Conservation (phyloP, 2,888 invertebrate species). For the Parapristionchus giblindavisi region DNA sequence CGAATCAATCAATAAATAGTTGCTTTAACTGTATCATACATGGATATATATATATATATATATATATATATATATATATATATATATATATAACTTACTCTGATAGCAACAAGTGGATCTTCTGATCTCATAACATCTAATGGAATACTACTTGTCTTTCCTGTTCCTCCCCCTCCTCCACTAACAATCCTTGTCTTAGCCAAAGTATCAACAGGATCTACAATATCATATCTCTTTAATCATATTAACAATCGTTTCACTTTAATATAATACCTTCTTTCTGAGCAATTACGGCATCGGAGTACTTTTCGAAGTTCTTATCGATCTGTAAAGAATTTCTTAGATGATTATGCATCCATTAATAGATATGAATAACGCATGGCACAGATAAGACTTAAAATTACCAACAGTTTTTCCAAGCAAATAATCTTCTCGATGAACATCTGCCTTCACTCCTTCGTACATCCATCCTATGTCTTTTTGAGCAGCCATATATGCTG, state of each 20-base stretch:
- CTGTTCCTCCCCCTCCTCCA: too few species aligned
- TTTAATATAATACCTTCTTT: slow-evolving; percentile 44
- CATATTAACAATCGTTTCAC: neutral
- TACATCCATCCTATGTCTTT: slow-evolving; percentile 65
- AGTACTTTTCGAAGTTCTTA: slow-evolving; percentile 66
- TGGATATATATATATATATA: too few species aligned
- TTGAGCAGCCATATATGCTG: slow-evolving; percentile 38
- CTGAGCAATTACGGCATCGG: slow-evolving; percentile 60
- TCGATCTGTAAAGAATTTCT: slow-evolving; percentile 56
- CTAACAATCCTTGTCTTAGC: slow-evolving; percentile 7
- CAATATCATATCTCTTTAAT: too few species aligned
- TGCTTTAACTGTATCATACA: too few species aligned
- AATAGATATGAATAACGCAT: slow-evolving; percentile 12
- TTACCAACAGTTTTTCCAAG: slow-evolving; percentile 59
- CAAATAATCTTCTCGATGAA: slow-evolving; percentile 65
- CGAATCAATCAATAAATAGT: neutral
- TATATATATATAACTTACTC: slow-evolving; percentile 43
- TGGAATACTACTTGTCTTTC: slow-evolving; percentile 51
- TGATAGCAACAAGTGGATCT: slow-evolving; percentile 64
- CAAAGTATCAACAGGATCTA: slow-evolving; percentile 18
- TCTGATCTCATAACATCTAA: slow-evolving; percentile 57
- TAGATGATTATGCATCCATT: too few species aligned
- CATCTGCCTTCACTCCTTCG: slow-evolving; percentile 61
- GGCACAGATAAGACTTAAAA: too few species aligned
- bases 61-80: too few species aligned